phyloP scores from a whole-genome alignment of 1,140 invertebrate genomes.

The Solen grandis region DNA sequence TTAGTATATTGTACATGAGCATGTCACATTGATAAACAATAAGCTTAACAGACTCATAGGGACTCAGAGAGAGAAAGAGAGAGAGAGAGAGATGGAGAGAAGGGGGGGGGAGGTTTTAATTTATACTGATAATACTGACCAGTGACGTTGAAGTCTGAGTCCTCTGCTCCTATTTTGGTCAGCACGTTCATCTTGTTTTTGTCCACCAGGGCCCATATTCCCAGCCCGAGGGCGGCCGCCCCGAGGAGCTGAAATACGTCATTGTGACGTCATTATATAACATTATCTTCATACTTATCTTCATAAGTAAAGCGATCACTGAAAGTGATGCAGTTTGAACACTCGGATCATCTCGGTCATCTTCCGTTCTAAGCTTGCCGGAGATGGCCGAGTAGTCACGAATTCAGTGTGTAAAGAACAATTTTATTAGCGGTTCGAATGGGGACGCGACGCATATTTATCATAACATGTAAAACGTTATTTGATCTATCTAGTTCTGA shows the following conservation, averaged over 20 bases:
- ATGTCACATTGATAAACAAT: no score
- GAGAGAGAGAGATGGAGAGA: no score
- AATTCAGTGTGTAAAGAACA: background rate
- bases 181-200: constrained; percentile 86
- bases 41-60: no score
- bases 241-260: constrained; percentile 85
- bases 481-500: no score
- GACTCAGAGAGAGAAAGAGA: no score
- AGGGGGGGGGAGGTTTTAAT: no score
- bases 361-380: no score
- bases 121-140: no score
- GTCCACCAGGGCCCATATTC: constrained; percentile 88
- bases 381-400: background rate
- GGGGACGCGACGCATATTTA: no score
- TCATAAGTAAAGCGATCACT: background rate
- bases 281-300: background rate
- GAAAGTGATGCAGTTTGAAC: background rate
- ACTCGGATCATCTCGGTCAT: background rate
- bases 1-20: no score
- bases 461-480: no score
- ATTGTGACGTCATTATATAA: background rate
- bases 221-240: constrained; percentile 85
- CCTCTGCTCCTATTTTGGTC: constrained; percentile 84
- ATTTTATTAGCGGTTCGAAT: no score
- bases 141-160: constrained; percentile 71